Base-by-base conservation (phyloP, 2,888 invertebrate species). In the Pristionchus mayeri region DNA sequence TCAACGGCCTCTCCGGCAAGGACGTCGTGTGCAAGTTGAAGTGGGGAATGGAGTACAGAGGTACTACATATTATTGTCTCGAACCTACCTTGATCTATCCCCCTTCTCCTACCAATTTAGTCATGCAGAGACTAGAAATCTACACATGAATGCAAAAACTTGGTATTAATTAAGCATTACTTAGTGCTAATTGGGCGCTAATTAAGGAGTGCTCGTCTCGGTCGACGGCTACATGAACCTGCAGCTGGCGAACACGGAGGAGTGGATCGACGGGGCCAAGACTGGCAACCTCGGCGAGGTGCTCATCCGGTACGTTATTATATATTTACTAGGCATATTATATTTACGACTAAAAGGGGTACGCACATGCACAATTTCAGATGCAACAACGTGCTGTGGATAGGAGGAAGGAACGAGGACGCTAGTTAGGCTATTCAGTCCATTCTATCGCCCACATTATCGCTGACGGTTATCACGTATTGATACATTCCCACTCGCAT, bases 211-310 rank as follows among this genome's bases (percentile, higher is more conserved):
- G 90, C 94, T 99, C 52, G 98, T 99, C 0, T 98, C 98, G 4
- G 97, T 98, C 0, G 99, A 99, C 94, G 97, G 97, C 11, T 99
- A 99, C 93, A 99, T 99, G 99, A 99, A 99, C 93, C 94, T 99
- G 89, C 93, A 99, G 94, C 94, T 99, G 86, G 98, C 98, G 0
- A 98, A 98, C 93, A 97, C 98, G 13, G 98, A 99, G 94, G 99
- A 99, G 94, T 96, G 96, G 93, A 96, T 98, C 87, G 98, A 98
- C 92, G 97, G 97, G 84, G 95, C 95, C 88, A 95, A 96, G 88
- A 97, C 97, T 90, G 98, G 98, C 78, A 97, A 96, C 93, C 95
- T 99, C 13, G 99, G 99, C 13, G 99, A 99, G 95, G 97, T 99
- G 50, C 94, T 99, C 21, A 96, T 99, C 89, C 95, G 98, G 93